Evolutionary conservation across 2,888 invertebrate genomes (phyloP).

Genomic region (Pteria penguin): DNA sequence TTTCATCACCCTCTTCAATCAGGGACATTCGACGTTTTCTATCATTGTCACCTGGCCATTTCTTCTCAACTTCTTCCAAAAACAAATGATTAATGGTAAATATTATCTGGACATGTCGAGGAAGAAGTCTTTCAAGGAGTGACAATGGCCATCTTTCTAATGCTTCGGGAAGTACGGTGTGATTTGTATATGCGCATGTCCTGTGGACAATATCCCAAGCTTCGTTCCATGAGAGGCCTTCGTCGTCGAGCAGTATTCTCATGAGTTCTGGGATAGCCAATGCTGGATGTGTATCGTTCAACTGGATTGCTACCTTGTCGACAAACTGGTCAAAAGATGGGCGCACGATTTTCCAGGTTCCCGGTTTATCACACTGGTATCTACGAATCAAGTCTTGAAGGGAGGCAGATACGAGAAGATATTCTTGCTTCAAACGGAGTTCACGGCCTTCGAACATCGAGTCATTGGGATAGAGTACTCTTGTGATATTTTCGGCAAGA

Average conservation of each 20-base stretch:
- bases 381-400: slow-evolving; percentile 96
- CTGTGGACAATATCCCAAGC: slow-evolving; percentile 93
- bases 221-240: slow-evolving; percentile 92
- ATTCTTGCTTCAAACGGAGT: slow-evolving; percentile 97
- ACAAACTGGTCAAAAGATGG: slow-evolving; percentile 92
- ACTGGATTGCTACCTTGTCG: slow-evolving; percentile 95
- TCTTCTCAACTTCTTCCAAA: slow-evolving; percentile 82
- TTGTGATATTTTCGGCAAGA: slow-evolving; percentile 96
- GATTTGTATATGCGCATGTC: slow-evolving; percentile 99
- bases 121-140: slow-evolving; percentile 92
- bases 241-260: slow-evolving; percentile 94
- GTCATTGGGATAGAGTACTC: slow-evolving; percentile 99
- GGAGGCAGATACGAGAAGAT: slow-evolving; percentile 98
- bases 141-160: slow-evolving; percentile 87
- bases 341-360: slow-evolving; percentile 81
- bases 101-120: slow-evolving; percentile 97
- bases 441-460: slow-evolving; percentile 99
- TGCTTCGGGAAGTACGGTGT: slow-evolving; percentile 98
- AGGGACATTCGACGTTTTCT: slow-evolving; percentile 88
- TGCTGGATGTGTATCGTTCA: slow-evolving; percentile 99
- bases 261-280: slow-evolving; percentile 96
- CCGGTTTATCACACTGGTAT: slow-evolving; percentile 96
- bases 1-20: slow-evolving; percentile 96
- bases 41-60: slow-evolving; percentile 89
- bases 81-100: slow-evolving; percentile 93